Evolutionary conservation across 1,140 invertebrate species (phyloP).

Genomic region (Lepidostoma basale): DNA sequence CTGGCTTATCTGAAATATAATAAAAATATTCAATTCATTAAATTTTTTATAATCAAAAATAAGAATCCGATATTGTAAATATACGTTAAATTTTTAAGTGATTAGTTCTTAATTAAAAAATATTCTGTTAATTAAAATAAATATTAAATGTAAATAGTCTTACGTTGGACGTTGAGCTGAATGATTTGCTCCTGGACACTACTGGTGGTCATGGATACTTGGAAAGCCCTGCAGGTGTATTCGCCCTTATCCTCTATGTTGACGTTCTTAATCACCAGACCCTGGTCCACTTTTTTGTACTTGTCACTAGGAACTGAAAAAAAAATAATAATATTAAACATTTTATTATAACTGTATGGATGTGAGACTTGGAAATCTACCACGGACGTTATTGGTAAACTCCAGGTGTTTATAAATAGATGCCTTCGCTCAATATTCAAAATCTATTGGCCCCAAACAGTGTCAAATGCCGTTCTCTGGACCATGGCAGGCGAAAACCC

Average conservation of each 20-base stretch:
- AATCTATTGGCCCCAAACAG: no score
- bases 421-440: no score
- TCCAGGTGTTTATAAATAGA: no score
- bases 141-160: conserved; percentile 47
- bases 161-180: conserved; percentile 63
- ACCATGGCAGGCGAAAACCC: not conserved
- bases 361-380: no score
- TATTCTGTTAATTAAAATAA: not conserved
- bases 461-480: not conserved
- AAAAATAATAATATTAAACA: conserved; percentile 3
- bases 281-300: conserved; percentile 55
- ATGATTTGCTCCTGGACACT: conserved; percentile 58
- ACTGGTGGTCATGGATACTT: conserved; percentile 56
- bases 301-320: conserved; percentile 47
- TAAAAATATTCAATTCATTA: not conserved
- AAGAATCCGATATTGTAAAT: no score
- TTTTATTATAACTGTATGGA: no score
- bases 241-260: conserved; percentile 60
- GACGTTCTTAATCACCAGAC: conserved; percentile 60
- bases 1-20: conserved; percentile 43
- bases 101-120: no score
- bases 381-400: no score
- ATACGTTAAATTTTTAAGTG: no score
- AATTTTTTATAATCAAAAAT: no score
- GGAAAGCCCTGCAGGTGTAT: conserved; percentile 62